phyloP scores from a whole-genome alignment of 2,797 vertebrate genomes.

The Leptoclinus maculatus region DNA sequence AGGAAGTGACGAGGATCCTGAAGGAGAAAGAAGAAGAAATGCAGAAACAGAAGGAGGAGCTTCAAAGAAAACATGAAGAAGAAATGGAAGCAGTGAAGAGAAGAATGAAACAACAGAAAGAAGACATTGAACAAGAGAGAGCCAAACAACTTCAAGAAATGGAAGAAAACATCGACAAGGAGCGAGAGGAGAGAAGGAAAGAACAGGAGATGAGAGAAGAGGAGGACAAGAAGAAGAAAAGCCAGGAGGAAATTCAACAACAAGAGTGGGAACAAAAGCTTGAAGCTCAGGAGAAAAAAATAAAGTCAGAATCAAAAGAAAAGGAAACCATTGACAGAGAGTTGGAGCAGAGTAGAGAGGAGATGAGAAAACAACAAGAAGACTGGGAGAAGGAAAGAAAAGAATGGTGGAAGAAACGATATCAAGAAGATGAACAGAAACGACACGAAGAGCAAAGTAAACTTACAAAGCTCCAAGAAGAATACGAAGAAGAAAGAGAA shows the following conservation, averaged over 20 bases:
- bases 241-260: neutral
- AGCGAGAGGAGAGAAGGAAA: neutral
- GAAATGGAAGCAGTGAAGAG: neutral
- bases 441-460: too few species aligned
- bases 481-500: too few species aligned
- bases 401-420: too few species aligned
- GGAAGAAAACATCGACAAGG: neutral
- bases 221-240: neutral
- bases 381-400: too few species aligned
- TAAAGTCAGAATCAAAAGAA: too few species aligned
- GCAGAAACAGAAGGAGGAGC: neutral
- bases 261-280: neutral
- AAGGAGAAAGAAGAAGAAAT: slow-evolving; percentile 3
- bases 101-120: neutral
- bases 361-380: too few species aligned
- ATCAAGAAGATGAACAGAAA: too few species aligned
- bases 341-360: neutral
- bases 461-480: too few species aligned
- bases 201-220: neutral
- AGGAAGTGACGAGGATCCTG: neutral
- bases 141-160: neutral
- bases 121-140: slow-evolving; percentile 6
- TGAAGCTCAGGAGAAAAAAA: too few species aligned
- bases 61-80: slow-evolving; percentile 5
- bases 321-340: neutral